Evolutionary conservation across 1,140 invertebrate genomes (phyloP).

Genomic region (Cheumatopsyche charites): DNA sequence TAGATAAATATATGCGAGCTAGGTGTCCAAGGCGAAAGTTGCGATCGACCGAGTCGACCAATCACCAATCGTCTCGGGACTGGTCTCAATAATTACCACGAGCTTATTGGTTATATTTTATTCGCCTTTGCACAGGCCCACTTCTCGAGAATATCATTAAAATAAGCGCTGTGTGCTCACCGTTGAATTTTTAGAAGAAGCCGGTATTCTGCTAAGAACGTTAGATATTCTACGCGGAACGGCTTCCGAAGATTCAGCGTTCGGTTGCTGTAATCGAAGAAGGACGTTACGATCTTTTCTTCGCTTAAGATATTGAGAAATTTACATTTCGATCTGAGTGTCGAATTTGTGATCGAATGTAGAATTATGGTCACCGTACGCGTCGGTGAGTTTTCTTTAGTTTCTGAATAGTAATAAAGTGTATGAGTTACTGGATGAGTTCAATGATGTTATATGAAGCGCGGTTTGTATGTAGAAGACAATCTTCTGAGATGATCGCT

Average conservation of each 20-base stretch:
- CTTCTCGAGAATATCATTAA: neutral
- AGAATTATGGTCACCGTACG: no score
- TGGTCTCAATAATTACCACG: constrained; percentile 30
- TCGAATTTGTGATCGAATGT: no score
- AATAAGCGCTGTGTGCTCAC: no score
- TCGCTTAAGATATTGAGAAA: no score
- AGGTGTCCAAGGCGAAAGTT: constrained; percentile 35
- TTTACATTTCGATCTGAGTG: no score
- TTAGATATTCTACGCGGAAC: constrained; percentile 4
- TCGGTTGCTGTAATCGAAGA: no score
- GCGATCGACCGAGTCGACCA: constrained; percentile 10
- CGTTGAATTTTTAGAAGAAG: neutral
- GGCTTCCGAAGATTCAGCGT: neutral
- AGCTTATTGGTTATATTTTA: constrained; percentile 40
- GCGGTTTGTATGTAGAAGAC: no score
- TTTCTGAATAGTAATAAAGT: no score
- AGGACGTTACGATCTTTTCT: no score
- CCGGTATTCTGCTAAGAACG: neutral
- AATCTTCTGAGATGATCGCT: no score
- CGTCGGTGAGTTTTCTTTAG: no score
- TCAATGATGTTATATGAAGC: no score
- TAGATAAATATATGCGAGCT: constrained; percentile 10
- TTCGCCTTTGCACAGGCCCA: constrained; percentile 23
- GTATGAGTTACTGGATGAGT: neutral
- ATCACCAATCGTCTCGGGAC: constrained; percentile 1